Evolutionary conservation across 92 coral and sea anemone genomes (phyloP), one percentile per base, ranked within the genome.

Genomic region (Zoanthus gigantus): DNA sequence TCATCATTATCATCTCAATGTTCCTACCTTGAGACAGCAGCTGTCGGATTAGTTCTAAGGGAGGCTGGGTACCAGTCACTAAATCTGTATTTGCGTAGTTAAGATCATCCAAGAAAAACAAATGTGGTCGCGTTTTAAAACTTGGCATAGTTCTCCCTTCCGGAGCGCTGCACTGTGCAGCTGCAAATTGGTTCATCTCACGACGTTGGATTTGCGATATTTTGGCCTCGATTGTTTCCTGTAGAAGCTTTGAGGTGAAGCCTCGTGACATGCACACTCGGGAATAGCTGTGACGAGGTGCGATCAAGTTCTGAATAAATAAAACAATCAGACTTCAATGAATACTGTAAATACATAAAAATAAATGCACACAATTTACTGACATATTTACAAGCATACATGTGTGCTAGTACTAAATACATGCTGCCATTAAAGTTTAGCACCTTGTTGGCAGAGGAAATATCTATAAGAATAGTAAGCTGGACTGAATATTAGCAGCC

Each of bases 241-340:
- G 99, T 4, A 97, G 82, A 29, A 93, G 88, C 75, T 90, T 91
- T 32, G 98, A 94, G 18, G 97, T 84, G 82, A 91, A 82, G 14
- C 98, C 96, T 73, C 92, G 88, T 32, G 99, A 94, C 86, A 97
- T 86, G 63, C 94, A 93, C 17, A 97, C 78, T n/a, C 98, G 97
- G 6, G 94, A 87, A 60, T 92, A 92, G 53, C 84, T 92, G 81
- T 92, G 89, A 16, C 98, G 98, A 37, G 99, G 97, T 66, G 89
- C 93, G 48, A 97, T 79, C 72, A 97, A 89, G 79, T 95, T 95
- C 99, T 97, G 90, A 16, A 74, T 52, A 45, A 56, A 23, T 63
- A 11, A 12, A 65, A 29, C 16, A 65, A 1, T 5, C 12, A 69
- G 8, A 9, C 12, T 17, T 12, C 30, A 69, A 15, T 16, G 9